Conservation (phyloP, 2,113 vertebrate species). For the Myrmecobius fasciatus region DNA sequence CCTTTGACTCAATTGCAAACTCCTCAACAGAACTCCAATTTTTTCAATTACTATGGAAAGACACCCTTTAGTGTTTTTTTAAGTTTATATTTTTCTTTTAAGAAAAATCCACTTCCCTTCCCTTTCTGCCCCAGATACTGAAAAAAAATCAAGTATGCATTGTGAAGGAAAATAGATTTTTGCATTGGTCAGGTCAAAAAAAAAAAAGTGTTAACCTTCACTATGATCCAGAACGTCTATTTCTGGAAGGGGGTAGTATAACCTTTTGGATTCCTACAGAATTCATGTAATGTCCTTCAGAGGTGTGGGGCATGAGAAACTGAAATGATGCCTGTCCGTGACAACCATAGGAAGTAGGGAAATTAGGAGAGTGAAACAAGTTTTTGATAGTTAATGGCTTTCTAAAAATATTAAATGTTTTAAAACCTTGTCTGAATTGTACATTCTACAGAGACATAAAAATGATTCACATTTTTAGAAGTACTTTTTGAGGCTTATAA, state of each 20-base stretch:
- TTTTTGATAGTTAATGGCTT: not conserved
- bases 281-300: not conserved
- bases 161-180: not conserved
- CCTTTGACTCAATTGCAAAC: not conserved
- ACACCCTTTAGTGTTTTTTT: not conserved
- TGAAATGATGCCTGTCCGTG: not conserved
- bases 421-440: not conserved
- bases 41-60: not conserved
- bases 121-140: not conserved
- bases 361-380: not conserved
- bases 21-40: not conserved
- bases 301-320: not conserved
- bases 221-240: not conserved
- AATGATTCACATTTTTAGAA: not conserved
- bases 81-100: not conserved
- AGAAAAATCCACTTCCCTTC: not conserved
- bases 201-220: not conserved
- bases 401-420: not conserved
- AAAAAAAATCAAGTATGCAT: not conserved
- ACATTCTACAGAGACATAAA: not conserved
- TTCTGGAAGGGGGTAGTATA: not conserved
- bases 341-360: not conserved
- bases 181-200: not conserved
- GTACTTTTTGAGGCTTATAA: not conserved
- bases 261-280: not conserved